Conservation (phyloP, 2,113 vertebrate species). For the Bufo gargarizans region DNA sequence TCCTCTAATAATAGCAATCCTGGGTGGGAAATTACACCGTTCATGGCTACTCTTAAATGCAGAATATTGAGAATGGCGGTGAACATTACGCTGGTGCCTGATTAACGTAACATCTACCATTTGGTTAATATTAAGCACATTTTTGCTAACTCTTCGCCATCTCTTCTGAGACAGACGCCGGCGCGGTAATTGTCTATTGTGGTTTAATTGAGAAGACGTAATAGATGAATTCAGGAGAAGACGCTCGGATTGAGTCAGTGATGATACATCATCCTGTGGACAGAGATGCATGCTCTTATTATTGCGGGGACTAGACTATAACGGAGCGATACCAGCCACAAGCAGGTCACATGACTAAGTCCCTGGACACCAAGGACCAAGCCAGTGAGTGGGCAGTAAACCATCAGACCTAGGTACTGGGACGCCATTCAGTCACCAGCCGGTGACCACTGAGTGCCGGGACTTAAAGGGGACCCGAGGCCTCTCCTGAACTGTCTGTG, state of each 20-base stretch:
- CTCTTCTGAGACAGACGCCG: background rate
- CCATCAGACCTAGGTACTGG: too few species aligned
- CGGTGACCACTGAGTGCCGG: too few species aligned
- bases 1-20: constrained; percentile 22
- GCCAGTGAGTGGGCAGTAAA: background rate
- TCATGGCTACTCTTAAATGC: constrained; percentile 8
- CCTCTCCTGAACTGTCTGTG: too few species aligned
- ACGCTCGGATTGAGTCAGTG: too few species aligned
- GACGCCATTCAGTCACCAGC: too few species aligned
- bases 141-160: too few species aligned
- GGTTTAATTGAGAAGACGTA: background rate
- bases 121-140: constrained; percentile 14
- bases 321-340: background rate
- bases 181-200: constrained; percentile 12
- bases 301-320: background rate
- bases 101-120: background rate
- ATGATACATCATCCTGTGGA: too few species aligned
- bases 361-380: background rate
- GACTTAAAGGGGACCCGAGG: too few species aligned
- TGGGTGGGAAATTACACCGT: background rate
- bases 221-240: background rate
- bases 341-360: background rate
- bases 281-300: too few species aligned
- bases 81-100: background rate
- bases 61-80: background rate